Percentiles rank a stretch among this genome's conserved stretches.
Evolutionary conservation across 1,140 invertebrate genomes (phyloP).

Genomic region (Drosophila tani): DNA sequence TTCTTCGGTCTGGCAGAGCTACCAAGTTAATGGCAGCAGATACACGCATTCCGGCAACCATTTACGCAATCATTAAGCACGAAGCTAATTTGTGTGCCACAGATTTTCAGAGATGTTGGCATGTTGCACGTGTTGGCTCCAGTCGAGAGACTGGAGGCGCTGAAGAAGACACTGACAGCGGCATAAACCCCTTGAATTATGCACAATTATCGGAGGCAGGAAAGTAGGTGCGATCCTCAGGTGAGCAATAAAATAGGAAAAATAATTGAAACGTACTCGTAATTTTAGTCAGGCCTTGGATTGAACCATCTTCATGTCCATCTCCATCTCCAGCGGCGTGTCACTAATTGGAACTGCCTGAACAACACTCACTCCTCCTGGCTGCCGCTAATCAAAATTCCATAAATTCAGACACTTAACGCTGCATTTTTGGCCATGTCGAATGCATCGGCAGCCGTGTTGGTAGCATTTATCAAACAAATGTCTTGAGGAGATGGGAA

Average conservation of each 20-base stretch:
- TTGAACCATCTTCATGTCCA: constrained; percentile 57
- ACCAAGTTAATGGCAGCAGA: constrained; percentile 70
- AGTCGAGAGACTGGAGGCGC: constrained; percentile 39
- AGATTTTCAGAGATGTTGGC: constrained; percentile 51
- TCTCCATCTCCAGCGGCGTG: constrained; percentile 35
- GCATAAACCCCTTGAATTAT: constrained; percentile 82
- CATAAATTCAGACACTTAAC: constrained; percentile 70
- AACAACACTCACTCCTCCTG: constrained; percentile 20
- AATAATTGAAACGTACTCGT: constrained; percentile 82
- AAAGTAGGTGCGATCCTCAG: constrained; percentile 78
- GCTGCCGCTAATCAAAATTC: constrained; percentile 70
- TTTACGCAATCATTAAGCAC: constrained; percentile 83
- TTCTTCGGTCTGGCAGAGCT: constrained; percentile 4
- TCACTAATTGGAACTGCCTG: constrained; percentile 65
- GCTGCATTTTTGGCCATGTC: constrained; percentile 49
- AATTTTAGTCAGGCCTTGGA: constrained; percentile 65
- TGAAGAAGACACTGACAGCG: constrained; percentile 46
- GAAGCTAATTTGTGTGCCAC: constrained; percentile 78
- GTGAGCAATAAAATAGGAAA: constrained; percentile 72
- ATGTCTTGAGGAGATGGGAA: constrained; percentile 23
- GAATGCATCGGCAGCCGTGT: constrained; percentile 27
- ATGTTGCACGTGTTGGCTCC: constrained; percentile 69
- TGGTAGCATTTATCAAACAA: constrained; percentile 37
- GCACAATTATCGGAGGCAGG: constrained; percentile 72
- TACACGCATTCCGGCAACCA: constrained; percentile 79